Conservation (phyloP, 2,113 vertebrate genomes). For the Lycaon pictus region DNA sequence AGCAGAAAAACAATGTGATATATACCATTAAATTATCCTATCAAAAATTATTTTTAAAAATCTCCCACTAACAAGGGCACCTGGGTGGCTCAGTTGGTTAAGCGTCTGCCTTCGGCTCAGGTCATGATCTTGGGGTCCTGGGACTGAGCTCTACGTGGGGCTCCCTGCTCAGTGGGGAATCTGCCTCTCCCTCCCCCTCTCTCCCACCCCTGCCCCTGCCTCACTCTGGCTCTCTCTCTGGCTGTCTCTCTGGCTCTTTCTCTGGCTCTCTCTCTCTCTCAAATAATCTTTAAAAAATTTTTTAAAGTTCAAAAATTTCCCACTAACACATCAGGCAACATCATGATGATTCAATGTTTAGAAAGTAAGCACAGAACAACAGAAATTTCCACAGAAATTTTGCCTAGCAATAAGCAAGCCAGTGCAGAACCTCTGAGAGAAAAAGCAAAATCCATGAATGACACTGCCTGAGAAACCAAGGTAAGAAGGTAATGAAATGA, state of each 20-base stretch:
- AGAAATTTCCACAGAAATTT: conserved; percentile 49
- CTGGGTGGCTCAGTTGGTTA: background rate
- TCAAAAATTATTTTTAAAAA: conserved; percentile 36
- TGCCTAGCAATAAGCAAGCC: conserved; percentile 29
- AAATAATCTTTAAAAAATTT: background rate
- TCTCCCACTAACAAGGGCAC: background rate
- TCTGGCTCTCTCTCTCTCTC: background rate
- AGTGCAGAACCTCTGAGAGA: background rate
- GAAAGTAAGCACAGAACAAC: conserved; percentile 49
- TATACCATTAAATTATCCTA: conserved; percentile 44
- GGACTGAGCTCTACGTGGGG: background rate
- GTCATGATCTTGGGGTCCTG: background rate
- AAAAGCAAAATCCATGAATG: conserved; percentile 48
- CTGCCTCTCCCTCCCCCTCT: background rate
- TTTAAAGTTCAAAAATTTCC: background rate
- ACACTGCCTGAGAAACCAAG: conserved; percentile 36
- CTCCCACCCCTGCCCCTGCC: too few relatives aligned
- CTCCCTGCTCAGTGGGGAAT: background rate
- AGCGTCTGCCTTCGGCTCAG: background rate
- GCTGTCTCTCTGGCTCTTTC: background rate
- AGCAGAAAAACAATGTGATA: background rate
- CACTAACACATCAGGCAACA: conserved; percentile 36
- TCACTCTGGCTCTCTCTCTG: background rate
- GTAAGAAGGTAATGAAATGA: conserved; percentile 22
- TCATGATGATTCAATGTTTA: conserved; percentile 14